Evolutionary conservation across 2,888 invertebrate species (phyloP).

Genomic region (Himalopsyche japonica): DNA sequence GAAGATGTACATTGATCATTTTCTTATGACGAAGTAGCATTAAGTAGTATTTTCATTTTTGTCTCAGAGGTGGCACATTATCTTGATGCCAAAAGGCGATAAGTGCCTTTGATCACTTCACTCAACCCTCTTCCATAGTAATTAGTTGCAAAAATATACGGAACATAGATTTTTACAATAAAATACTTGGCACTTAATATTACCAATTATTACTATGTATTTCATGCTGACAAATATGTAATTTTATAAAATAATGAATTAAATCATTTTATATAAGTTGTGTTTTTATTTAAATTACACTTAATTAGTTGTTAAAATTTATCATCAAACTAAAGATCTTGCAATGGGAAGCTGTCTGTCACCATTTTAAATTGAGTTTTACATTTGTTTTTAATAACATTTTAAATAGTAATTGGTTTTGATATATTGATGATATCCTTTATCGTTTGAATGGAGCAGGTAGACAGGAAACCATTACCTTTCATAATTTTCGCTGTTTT

Average conservation of each 20-base stretch:
- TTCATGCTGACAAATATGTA: conserved; percentile 19
- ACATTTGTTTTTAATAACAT: no score
- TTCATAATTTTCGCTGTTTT: no score
- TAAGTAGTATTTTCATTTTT: background rate
- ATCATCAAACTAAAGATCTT: no score
- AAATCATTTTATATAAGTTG: conserved; percentile 20
- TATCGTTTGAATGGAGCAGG: no score
- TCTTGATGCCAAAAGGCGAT: conserved; percentile 16
- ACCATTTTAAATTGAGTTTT: no score
- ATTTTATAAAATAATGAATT: conserved; percentile 23
- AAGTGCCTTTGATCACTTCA: conserved; percentile 28
- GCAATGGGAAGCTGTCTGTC: no score
- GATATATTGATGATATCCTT: no score
- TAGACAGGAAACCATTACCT: no score
- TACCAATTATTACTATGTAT: conserved; percentile 2
- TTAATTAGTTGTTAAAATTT: no score
- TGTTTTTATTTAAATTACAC: background rate
- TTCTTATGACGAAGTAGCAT: background rate
- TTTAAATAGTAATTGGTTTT: no score
- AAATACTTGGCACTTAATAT: conserved; percentile 17
- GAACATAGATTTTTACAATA: background rate
- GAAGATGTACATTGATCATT: background rate
- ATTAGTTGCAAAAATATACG: background rate
- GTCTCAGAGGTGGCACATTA: conserved; percentile 1
- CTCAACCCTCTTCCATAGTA: conserved; percentile 25